Conservation (phyloP, 92 coral and sea anemone genomes). For the Palythoa caribaeorum region DNA sequence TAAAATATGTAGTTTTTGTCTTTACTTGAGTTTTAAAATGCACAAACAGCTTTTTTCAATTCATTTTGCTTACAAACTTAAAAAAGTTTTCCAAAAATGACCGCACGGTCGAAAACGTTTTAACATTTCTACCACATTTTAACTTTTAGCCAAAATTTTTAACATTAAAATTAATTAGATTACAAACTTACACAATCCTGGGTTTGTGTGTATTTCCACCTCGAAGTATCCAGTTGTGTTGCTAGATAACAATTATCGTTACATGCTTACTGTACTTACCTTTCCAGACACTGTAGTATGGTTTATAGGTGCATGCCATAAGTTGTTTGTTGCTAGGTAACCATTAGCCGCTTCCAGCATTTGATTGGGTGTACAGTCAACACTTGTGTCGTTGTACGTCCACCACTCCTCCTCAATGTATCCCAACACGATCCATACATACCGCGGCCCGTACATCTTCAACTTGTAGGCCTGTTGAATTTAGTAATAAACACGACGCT, state of each 20-base stretch:
- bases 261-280: conserved; percentile 35
- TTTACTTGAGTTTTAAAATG: too few relatives aligned
- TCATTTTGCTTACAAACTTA: too few relatives aligned
- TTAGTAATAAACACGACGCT: background rate
- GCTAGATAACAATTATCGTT: background rate
- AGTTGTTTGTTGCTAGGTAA: conserved; percentile 80
- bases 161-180: too few relatives aligned
- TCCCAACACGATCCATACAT: conserved; percentile 81
- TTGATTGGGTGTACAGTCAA: conserved; percentile 78
- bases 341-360: conserved; percentile 77
- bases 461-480: conserved; percentile 73
- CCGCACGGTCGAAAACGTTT: too few relatives aligned
- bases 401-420: conserved; percentile 88
- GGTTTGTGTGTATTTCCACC: background rate
- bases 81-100: too few relatives aligned
- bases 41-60: too few relatives aligned
- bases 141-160: too few relatives aligned
- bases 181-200: too few relatives aligned
- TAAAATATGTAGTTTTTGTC: too few relatives aligned
- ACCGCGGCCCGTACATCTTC: conserved; percentile 81
- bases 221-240: background rate
- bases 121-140: too few relatives aligned
- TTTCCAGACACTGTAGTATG: conserved; percentile 72
- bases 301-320: conserved; percentile 69
- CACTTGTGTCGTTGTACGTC: conserved; percentile 59